Conservation (phyloP, 1,140 invertebrate genomes). For the Nasonia longicornis region DNA sequence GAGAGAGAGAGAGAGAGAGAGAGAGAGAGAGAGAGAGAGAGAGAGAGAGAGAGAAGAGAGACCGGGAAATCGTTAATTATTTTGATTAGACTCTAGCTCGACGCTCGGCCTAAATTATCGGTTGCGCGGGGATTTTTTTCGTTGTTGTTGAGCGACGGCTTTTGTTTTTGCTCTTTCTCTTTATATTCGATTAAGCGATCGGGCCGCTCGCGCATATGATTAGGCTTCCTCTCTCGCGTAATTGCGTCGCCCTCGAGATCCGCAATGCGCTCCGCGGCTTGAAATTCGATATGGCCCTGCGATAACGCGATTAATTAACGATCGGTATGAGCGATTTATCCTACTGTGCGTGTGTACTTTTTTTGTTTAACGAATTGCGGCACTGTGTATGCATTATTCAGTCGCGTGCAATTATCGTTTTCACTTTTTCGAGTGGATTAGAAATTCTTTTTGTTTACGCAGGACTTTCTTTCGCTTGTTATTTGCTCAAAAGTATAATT, state of each 20-base stretch:
- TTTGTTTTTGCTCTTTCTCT: background rate
- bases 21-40: too few species aligned
- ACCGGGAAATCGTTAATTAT: slow-evolving; percentile 34
- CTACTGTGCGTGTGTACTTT: background rate
- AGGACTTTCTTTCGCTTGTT: background rate
- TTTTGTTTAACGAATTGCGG: too few species aligned
- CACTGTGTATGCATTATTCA: slow-evolving; percentile 4
- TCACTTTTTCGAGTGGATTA: slow-evolving; percentile 27
- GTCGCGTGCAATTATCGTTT: slow-evolving; percentile 25
- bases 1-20: background rate
- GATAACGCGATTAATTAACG: slow-evolving; percentile 25
- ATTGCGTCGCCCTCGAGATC: background rate
- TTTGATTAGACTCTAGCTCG: slow-evolving; percentile 20
- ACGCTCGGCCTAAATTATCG: slow-evolving; percentile 13
- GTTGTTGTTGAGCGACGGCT: background rate
- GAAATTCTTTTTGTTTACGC: background rate
- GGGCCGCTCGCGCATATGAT: background rate
- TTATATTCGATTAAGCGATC: slow-evolving; percentile 25
- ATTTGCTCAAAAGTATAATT: background rate
- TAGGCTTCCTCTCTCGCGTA: background rate
- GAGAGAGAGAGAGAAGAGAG: too few species aligned
- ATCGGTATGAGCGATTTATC: background rate
- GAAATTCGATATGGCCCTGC: background rate
- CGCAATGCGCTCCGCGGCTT: background rate
- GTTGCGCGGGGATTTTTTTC: slow-evolving; percentile 4